These are phyloP conservation scores for Drosophila bipectinata DNA, from an alignment of 1,140 invertebrate genomes.

Conservation along the genomic window DNA sequence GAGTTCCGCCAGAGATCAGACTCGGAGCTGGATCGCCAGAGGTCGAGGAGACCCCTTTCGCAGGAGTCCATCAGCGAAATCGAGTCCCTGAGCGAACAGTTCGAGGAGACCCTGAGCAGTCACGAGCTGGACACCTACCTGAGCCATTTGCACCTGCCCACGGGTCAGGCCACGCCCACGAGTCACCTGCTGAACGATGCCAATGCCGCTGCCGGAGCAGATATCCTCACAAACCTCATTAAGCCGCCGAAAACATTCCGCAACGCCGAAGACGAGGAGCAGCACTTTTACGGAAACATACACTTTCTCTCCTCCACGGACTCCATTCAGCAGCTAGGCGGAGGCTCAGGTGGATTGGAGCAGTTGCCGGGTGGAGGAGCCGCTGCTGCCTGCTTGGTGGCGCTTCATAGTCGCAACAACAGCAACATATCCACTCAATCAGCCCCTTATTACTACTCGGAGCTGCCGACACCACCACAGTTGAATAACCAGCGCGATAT, in stretches of 20 bases:
- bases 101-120: constrained; percentile 85
- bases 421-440: constrained; percentile 85
- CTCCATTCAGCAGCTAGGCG: constrained; percentile 69
- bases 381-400: constrained; percentile 49
- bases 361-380: not conserved
- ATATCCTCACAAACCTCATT: constrained; percentile 70
- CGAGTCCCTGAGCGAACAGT: constrained; percentile 86
- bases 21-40: constrained; percentile 86
- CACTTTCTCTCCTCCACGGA: constrained; percentile 82
- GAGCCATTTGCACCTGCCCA: constrained; percentile 85
- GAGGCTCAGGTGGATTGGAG: not conserved
- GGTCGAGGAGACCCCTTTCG: constrained; percentile 89
- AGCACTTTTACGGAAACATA: constrained; percentile 82
- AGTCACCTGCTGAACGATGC: constrained; percentile 55
- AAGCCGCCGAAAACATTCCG: constrained; percentile 81
- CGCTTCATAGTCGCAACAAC: constrained; percentile 79
- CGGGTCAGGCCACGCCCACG: constrained; percentile 42
- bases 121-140: constrained; percentile 88
- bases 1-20: constrained; percentile 85
- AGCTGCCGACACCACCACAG: constrained; percentile 82
- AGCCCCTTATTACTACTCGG: constrained; percentile 94
- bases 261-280: constrained; percentile 69
- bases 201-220: constrained; percentile 40
- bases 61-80: constrained; percentile 88
- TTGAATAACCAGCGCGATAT: constrained; percentile 89